Conservation (phyloP, 2,888 invertebrate species). For the Odontomyia ornata region DNA sequence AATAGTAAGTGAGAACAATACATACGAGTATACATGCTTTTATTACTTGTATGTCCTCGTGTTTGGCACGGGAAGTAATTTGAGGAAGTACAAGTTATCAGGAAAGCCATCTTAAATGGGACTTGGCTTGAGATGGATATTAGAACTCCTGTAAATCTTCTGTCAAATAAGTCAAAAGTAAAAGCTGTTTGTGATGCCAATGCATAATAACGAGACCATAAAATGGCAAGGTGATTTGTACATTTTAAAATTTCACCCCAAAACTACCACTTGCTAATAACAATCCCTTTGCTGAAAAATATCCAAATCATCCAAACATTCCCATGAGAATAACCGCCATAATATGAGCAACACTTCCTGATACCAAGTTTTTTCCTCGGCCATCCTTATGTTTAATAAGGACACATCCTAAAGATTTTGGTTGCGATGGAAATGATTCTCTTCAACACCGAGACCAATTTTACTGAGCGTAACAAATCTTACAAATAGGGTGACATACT, state of each 20-base stretch:
- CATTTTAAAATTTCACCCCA: too few species aligned
- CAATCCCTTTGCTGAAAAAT: not conserved
- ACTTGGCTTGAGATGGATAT: too few species aligned
- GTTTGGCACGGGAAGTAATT: conserved; percentile 4
- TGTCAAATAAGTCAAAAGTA: too few species aligned
- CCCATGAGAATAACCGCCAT: conserved; percentile 48
- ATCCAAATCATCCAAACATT: conserved; percentile 38
- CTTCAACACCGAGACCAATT: conserved; percentile 56
- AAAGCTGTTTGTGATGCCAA: not conserved
- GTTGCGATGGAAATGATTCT: conserved; percentile 23
- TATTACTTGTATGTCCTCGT: not conserved
- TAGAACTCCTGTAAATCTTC: too few species aligned
- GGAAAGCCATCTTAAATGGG: not conserved
- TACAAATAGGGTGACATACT: conserved; percentile 49
- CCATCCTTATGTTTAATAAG: conserved; percentile 22
- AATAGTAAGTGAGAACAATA: not conserved
- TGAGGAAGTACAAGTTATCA: not conserved
- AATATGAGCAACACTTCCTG: not conserved
- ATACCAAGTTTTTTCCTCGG: conserved; percentile 1
- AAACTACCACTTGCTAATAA: too few species aligned
- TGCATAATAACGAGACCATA: too few species aligned
- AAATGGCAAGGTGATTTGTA: too few species aligned
- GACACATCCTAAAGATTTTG: conserved; percentile 19
- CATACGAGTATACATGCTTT: not conserved
- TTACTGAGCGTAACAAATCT: conserved; percentile 63